Conservation (phyloP, 2,797 vertebrate genomes). For the Gymnoscopelus braueri region DNA sequence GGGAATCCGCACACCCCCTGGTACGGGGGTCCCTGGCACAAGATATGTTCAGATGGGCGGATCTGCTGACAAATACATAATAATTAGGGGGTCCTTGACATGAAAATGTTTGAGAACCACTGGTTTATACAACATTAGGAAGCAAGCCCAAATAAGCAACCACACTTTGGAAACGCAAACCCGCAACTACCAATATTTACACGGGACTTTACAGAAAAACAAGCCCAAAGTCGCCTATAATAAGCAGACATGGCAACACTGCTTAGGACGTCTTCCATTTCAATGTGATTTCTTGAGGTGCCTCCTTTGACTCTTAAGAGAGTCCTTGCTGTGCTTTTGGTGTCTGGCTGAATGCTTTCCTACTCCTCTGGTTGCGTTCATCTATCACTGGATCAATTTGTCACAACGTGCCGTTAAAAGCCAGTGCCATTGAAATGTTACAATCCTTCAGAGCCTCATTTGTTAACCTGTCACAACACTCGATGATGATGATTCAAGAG, state of each 20-base stretch:
- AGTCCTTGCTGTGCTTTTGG: conserved; percentile 10
- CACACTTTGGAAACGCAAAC: too few relatives aligned
- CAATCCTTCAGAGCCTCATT: conserved; percentile 30
- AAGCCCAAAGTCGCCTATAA: too few relatives aligned
- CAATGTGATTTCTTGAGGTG: background rate
- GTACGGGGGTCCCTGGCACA: too few relatives aligned
- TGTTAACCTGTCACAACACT: conserved; percentile 45
- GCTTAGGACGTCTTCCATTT: conserved; percentile 51
- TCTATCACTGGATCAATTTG: conserved; percentile 22
- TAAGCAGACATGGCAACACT: too few relatives aligned
- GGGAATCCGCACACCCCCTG: conserved; percentile 24
- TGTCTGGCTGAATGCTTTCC: conserved; percentile 9
- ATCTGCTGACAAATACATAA: too few relatives aligned
- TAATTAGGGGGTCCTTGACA: too few relatives aligned
- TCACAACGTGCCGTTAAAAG: conserved; percentile 35
- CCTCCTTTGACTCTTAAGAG: conserved; percentile 15
- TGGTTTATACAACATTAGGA: too few relatives aligned
- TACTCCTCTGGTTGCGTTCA: background rate
- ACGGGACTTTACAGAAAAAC: too few relatives aligned
- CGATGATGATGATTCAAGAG: conserved; percentile 37
- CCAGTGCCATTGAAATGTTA: conserved; percentile 30
- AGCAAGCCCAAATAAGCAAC: too few relatives aligned
- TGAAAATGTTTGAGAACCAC: too few relatives aligned
- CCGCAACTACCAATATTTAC: too few relatives aligned
- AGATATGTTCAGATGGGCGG: too few relatives aligned